These are phyloP conservation scores for Siniperca chuatsi DNA, from an alignment of 2,113 vertebrate genomes.

Conservation along the genomic window DNA sequence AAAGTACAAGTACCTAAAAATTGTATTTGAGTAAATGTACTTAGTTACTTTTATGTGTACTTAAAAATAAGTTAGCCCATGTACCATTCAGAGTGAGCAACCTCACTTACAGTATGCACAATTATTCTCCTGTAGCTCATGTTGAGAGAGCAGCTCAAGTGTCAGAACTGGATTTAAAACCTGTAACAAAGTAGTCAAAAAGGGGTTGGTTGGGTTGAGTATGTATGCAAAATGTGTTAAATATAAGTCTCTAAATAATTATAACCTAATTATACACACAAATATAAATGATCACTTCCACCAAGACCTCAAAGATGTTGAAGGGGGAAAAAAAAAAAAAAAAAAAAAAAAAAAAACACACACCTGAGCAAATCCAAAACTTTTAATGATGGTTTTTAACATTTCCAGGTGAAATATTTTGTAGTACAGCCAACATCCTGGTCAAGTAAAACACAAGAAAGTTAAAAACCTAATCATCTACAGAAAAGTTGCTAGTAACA, in stretches of 20 bases:
- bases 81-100: too few relatives aligned
- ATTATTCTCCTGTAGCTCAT: too few relatives aligned
- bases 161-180: too few relatives aligned
- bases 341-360: background rate
- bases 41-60: too few relatives aligned
- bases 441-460: conserved; percentile 54
- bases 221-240: too few relatives aligned
- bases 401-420: conserved; percentile 61
- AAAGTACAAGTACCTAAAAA: too few relatives aligned
- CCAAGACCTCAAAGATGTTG: background rate
- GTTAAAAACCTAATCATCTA: conserved; percentile 30
- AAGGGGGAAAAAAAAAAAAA: background rate
- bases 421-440: conserved; percentile 47
- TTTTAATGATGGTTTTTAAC: conserved; percentile 53
- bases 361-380: conserved; percentile 3
- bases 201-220: too few relatives aligned
- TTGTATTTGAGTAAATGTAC: too few relatives aligned
- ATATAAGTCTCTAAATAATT: background rate
- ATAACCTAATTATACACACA: background rate
- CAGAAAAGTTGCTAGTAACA: conserved; percentile 16
- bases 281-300: background rate
- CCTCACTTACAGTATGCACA: too few relatives aligned
- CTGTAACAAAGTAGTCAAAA: too few relatives aligned
- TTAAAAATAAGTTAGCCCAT: too few relatives aligned
- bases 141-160: too few relatives aligned